Base-by-base conservation (phyloP, 2,113 vertebrate species). In the Saimiri boliviensis region DNA sequence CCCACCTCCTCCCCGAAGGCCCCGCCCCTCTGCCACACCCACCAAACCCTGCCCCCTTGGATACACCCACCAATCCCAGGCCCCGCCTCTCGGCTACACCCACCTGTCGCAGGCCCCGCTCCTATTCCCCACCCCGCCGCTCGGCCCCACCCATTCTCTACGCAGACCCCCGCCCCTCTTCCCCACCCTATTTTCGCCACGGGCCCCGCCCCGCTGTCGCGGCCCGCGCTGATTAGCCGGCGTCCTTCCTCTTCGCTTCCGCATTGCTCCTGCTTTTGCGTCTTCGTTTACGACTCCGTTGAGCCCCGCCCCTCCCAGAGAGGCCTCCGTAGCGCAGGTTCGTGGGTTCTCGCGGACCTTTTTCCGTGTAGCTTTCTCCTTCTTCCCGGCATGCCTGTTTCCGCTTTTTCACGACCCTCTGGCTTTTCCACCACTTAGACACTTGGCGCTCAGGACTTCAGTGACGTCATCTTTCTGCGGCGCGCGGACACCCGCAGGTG, bases 401-500 rank as follows among this genome's bases (percentile, higher is more conserved):
- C 96, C 96, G 95, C 73, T 85, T 94, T 97, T 89, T 95, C 79
- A 52, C 0, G 37, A 66, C 68, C 71, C 27, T 30, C 42, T 1
- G 54, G 17, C 21, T 96, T 52, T 82, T 54, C 81, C 82, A 56
- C 45, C 73, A 42, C 56, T 27, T 16, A 45, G 58, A 25, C 66
- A 19, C 79, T 97, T 97, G 73, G 97, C 93, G 94, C 97, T 70
- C 14, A 56, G 94, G 13, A 76, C 23, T 54, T 30, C 20, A 8
- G 27, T 98, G 97, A 98, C 98, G 97, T 96, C 95, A 98, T 98
- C 92, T 79, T 5, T 4, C 20, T 25, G 98, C 98, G 98, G 98
- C 96, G n/a, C 10, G 58, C 86, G 95, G 92, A 97, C 95, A 82
- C n/a, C 70, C 37, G 95, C 88, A 54, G 91, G 95, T 73, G 63